Percentiles rank a stretch among this genome's conserved stretches.
Conservation (phyloP, 35 echinoderm and acorn worm genomes). For the Anneissia japonica region DNA sequence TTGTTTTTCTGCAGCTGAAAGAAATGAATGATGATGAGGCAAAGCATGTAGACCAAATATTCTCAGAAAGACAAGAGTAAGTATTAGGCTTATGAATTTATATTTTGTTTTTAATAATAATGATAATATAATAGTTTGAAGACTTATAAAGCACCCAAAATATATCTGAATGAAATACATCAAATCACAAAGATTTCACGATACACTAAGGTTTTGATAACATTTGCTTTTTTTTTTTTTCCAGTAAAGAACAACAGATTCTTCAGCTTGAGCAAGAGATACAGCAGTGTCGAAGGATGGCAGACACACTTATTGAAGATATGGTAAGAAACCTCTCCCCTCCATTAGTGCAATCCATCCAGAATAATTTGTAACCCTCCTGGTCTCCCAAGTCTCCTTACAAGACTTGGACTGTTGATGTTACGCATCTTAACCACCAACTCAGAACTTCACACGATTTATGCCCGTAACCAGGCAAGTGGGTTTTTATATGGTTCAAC, state of each 20-base stretch:
- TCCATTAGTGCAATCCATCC: no score
- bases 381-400: no score
- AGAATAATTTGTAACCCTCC: no score
- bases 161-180: neutral
- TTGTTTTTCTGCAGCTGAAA: conserved; percentile 62
- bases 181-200: neutral
- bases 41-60: conserved; percentile 75
- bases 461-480: no score
- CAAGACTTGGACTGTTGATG: no score
- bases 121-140: no score
- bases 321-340: conserved; percentile 57
- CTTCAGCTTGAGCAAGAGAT: conserved; percentile 67
- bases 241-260: conserved; percentile 72
- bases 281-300: conserved; percentile 82
- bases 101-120: neutral
- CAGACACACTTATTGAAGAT: conserved; percentile 87
- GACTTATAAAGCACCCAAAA: neutral
- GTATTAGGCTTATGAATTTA: conserved; percentile 16
- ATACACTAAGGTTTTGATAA: neutral
- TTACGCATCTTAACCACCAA: no score
- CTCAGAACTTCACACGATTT: no score
- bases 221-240: conserved; percentile 18
- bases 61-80: conserved; percentile 96
- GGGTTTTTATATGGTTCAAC: no score
- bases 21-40: conserved; percentile 83